Percentiles rank a stretch among this genome's conserved stretches.
Evolutionary conservation across 2,113 vertebrate species (phyloP).

Genomic region (Mobula birostris): DNA sequence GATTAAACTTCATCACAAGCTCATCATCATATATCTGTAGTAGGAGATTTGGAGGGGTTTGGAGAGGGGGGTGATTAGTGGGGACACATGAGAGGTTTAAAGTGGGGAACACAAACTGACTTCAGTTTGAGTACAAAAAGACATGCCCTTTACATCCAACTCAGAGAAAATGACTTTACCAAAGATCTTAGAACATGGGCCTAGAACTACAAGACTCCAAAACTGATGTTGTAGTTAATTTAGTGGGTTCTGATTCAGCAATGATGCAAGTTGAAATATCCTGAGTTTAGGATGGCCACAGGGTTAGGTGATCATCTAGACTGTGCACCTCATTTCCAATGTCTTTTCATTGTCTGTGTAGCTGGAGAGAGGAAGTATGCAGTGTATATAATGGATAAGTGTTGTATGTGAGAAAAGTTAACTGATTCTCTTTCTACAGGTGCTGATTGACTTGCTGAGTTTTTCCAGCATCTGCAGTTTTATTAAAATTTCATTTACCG

Average conservation of each 20-base stretch:
- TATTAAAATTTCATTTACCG: too few relatives aligned
- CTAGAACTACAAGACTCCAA: background rate
- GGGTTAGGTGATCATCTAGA: background rate
- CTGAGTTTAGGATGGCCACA: background rate
- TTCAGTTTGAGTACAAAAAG: background rate
- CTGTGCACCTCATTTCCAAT: background rate
- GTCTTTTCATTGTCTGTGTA: background rate
- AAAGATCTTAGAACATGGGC: background rate
- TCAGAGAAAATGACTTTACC: background rate
- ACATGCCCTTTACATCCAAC: background rate
- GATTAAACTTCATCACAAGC: slow-evolving; percentile 69
- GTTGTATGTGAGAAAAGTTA: too few relatives aligned
- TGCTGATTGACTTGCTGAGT: too few relatives aligned
- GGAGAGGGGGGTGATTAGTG: too few relatives aligned
- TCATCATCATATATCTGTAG: slow-evolving; percentile 73
- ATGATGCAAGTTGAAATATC: background rate
- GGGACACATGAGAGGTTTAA: background rate
- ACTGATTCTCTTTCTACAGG: too few relatives aligned
- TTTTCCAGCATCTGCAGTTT: too few relatives aligned
- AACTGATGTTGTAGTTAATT: background rate
- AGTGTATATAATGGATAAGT: background rate
- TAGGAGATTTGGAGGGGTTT: background rate
- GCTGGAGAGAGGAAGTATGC: background rate
- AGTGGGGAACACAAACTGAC: too few relatives aligned
- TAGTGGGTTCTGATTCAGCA: background rate